Percentiles rank a stretch among this genome's conserved stretches.
Evolutionary conservation across 2,888 invertebrate species (phyloP).

Genomic region (Allophyes oxyacanthae): DNA sequence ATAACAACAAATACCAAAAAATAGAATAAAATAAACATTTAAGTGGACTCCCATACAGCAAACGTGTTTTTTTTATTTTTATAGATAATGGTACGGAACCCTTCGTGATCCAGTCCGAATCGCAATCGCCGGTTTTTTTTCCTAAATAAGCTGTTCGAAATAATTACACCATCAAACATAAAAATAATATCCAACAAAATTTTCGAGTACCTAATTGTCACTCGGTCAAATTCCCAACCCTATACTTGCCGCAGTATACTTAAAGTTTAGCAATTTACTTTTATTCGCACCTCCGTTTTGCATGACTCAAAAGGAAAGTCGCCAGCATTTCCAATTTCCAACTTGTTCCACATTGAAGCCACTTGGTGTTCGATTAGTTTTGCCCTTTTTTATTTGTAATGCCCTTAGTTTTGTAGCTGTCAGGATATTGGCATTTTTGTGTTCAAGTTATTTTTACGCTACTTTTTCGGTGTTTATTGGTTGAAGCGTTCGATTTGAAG

Average conservation of each 20-base stretch:
- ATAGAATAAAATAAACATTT: too few species aligned
- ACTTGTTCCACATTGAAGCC: constrained; percentile 74
- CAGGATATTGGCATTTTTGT: not conserved
- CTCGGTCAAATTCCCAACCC: constrained; percentile 43
- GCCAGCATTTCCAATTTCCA: constrained; percentile 80
- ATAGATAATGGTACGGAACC: too few species aligned
- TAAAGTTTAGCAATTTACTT: constrained; percentile 82
- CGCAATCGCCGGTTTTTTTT: too few species aligned
- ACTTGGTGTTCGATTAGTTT: constrained; percentile 68
- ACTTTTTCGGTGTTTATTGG: not conserved
- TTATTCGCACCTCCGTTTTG: constrained; percentile 79
- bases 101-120: too few species aligned
- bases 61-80: too few species aligned
- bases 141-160: too few species aligned
- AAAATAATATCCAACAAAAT: not conserved
- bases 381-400: constrained; percentile 45
- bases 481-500: not conserved
- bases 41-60: too few species aligned
- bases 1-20: too few species aligned
- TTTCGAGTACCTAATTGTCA: too few species aligned
- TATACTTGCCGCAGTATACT: constrained; percentile 64
- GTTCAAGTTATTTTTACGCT: not conserved
- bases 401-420: constrained; percentile 19
- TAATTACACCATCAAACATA: not conserved
- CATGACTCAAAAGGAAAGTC: constrained; percentile 73